phyloP scores from a whole-genome alignment of 2,888 invertebrate genomes.

The Sphecodes monilicornis region DNA sequence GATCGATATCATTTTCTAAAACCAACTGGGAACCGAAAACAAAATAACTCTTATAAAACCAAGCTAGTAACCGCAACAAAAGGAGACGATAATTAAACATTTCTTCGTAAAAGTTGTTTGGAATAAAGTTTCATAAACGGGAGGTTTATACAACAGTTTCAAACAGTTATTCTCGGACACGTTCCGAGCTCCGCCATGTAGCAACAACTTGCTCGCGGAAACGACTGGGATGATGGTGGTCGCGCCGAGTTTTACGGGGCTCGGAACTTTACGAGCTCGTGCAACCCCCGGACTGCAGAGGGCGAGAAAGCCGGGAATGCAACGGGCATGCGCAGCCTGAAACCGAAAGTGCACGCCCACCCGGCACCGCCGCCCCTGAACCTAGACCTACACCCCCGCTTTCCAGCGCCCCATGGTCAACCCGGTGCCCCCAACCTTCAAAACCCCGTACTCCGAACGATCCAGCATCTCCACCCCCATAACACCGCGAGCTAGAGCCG shows the following conservation, averaged over 20 bases:
- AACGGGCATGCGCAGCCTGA: slow-evolving; percentile 81
- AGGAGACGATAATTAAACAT: background rate
- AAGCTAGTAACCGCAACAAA: background rate
- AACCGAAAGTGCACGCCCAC: slow-evolving; percentile 83
- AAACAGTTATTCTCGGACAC: slow-evolving; percentile 1
- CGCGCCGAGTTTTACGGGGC: slow-evolving; percentile 53
- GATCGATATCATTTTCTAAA: background rate
- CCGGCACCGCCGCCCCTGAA: slow-evolving; percentile 77
- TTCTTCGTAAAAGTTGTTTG: background rate
- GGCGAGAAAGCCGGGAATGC: slow-evolving; percentile 52
- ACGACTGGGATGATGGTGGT: slow-evolving; percentile 42
- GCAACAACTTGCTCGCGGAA: slow-evolving; percentile 22
- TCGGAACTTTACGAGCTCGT: slow-evolving; percentile 62
- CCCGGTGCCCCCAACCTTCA: slow-evolving; percentile 83
- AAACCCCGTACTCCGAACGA: slow-evolving; percentile 57
- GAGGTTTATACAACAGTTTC: background rate
- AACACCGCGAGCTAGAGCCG: background rate
- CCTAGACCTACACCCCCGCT: slow-evolving; percentile 83
- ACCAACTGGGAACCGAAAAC: background rate
- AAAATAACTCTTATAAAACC: background rate
- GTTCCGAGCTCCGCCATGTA: slow-evolving; percentile 24
- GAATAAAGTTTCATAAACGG: background rate
- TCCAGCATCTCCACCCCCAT: slow-evolving; percentile 36
- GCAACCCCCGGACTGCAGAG: slow-evolving; percentile 49
- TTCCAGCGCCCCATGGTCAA: slow-evolving; percentile 77